Evolutionary conservation across 35 echinoderm and acorn worm genomes (phyloP), one percentile per base, ranked within the genome.

Genomic region (Eucidaris tribuloides): DNA sequence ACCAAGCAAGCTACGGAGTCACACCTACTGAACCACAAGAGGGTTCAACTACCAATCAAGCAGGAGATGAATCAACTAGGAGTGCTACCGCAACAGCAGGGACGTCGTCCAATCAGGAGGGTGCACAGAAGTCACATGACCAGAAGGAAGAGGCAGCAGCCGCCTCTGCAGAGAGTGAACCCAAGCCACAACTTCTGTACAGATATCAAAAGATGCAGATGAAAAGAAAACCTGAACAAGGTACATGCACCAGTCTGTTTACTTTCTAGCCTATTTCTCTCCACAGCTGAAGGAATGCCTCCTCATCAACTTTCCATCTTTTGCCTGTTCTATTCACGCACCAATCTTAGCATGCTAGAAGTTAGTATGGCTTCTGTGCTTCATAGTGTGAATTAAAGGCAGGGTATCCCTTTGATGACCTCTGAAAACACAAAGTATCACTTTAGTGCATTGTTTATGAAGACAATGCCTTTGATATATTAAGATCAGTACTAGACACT

Each of bases 1-100:
- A 95, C 77, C 92, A 95, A 45, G 92, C 92, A 2, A 95, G 60
- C 66, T 95, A 95, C 55, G 92, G 92, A 7, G 31, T 86, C 14
- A n/a, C 19, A 18, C 18, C 43, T 74, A 64, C 57, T n/a, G n/a
- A n/a, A n/a, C 37, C 58, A 81, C 5, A 81, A 23, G 38, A 74
- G 77, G 59, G 32, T 44, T 15, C 9, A 7, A 76, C 70, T 20
- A 23, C 40, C 70, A 37, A 15, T 7, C 5, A 14, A 31, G 64
- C 38, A 2, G 42, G 14, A 74, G 61, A 22, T 3, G 31, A 68
- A 46, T 38, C 45, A 11, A 56, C 31, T 38, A 22, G 50, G 3
- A 25, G 24, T 25, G 33, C 44, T 35, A 29, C 13, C 18, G 20
- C 57, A 71, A 7, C 65, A 35, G 37, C 29, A n/a, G 31, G 5